Evolutionary conservation across 1,140 invertebrate genomes (phyloP).

Genomic region (Pseudomyrmex pallidus): DNA sequence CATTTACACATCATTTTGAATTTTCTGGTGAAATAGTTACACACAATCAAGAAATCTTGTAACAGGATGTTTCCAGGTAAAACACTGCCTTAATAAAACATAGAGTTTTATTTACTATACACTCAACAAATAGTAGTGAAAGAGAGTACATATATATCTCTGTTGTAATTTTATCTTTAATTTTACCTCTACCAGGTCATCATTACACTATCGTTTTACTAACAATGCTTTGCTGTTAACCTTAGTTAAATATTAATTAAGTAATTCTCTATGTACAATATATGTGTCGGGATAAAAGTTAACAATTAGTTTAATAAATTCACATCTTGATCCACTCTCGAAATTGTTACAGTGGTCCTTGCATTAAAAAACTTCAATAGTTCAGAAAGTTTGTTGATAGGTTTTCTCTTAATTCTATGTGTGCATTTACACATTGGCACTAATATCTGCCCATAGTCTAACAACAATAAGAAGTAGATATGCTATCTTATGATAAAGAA

Average conservation of each 20-base stretch:
- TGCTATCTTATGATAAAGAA: conserved; percentile 66
- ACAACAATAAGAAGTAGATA: conserved; percentile 72
- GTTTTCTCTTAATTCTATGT: conserved; percentile 69
- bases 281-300: conserved; percentile 74
- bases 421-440: conserved; percentile 61
- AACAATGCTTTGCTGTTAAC: conserved; percentile 75
- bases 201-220: conserved; percentile 67
- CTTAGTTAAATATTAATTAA: conserved; percentile 76
- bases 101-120: conserved; percentile 83
- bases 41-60: no score
- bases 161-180: conserved; percentile 77
- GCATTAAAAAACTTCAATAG: conserved; percentile 77
- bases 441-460: conserved; percentile 68
- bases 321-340: conserved; percentile 72
- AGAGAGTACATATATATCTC: conserved; percentile 72
- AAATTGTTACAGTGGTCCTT: conserved; percentile 79
- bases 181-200: conserved; percentile 74
- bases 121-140: conserved; percentile 82
- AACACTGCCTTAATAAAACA: conserved; percentile 80
- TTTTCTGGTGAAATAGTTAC: no score
- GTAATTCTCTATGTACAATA: conserved; percentile 80
- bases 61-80: not conserved
- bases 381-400: conserved; percentile 73
- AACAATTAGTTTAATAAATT: conserved; percentile 79
- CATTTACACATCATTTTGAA: conserved; percentile 8